Conservation (phyloP, 2,888 invertebrate genomes). For the Nomada ferruginata region DNA sequence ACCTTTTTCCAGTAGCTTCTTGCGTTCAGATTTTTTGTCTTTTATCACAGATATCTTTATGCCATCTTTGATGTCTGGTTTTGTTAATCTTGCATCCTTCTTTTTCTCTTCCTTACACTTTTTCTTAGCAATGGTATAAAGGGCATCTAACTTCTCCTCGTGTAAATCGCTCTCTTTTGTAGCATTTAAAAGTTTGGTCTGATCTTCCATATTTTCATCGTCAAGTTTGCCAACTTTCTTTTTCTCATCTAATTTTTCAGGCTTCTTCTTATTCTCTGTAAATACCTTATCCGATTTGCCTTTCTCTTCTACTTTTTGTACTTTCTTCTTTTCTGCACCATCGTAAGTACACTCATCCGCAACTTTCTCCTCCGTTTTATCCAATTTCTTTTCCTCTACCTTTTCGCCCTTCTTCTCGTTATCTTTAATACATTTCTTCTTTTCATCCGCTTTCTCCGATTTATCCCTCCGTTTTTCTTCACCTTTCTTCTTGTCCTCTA, state of each 20-base stretch:
- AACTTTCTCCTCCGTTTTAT: conserved; percentile 72
- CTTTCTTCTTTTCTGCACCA: conserved; percentile 69
- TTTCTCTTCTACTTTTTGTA: conserved; percentile 74
- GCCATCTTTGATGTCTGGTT: conserved; percentile 76
- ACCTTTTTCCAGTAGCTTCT: conserved; percentile 77
- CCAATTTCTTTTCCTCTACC: conserved; percentile 74
- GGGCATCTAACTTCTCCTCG: conserved; percentile 66
- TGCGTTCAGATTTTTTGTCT: conserved; percentile 80
- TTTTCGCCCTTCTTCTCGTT: conserved; percentile 65
- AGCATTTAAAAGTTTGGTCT: conserved; percentile 34
- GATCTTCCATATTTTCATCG: conserved; percentile 63
- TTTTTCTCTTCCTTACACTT: conserved; percentile 78
- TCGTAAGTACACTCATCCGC: conserved; percentile 64
- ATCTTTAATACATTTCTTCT: conserved; percentile 72
- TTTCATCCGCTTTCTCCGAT: conserved; percentile 72
- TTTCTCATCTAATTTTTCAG: conserved; percentile 74
- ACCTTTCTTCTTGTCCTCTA: conserved; percentile 73
- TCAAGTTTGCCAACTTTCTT: conserved; percentile 67
- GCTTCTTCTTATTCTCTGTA: conserved; percentile 75
- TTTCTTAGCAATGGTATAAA: conserved; percentile 66
- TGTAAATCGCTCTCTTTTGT: conserved; percentile 53
- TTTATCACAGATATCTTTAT: conserved; percentile 75
- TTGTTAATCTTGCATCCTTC: conserved; percentile 77
- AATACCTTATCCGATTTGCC: conserved; percentile 68
- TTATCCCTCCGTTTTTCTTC: conserved; percentile 77